phyloP scores from a whole-genome alignment of 2,113 vertebrate species.

The Misgurnus mizolepis region DNA sequence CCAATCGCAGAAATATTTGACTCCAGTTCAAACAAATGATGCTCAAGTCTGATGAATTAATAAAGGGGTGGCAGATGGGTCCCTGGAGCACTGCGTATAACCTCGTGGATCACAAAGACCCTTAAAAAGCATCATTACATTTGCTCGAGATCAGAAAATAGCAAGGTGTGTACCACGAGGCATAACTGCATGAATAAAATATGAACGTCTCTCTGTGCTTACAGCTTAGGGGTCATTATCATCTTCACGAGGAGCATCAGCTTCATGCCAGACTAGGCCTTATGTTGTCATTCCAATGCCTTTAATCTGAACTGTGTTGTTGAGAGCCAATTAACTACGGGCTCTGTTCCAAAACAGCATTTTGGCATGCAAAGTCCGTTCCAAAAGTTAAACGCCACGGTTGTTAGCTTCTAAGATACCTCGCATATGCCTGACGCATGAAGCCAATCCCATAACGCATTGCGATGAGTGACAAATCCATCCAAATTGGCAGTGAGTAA shows the following conservation, averaged over 20 bases:
- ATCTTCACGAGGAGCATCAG: slow-evolving; percentile 38
- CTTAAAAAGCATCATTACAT: slow-evolving; percentile 46
- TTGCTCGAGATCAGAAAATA: slow-evolving; percentile 51
- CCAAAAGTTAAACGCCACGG: too few relatives aligned
- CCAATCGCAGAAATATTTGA: slow-evolving; percentile 66
- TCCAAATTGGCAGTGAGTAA: too few relatives aligned
- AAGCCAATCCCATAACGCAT: not conserved
- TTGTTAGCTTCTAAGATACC: not conserved
- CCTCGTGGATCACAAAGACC: slow-evolving; percentile 36
- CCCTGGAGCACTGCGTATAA: slow-evolving; percentile 73
- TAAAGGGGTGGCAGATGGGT: slow-evolving; percentile 79
- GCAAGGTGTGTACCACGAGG: slow-evolving; percentile 43
- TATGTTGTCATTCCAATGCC: slow-evolving; percentile 35
- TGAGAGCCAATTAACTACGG: slow-evolving; percentile 28
- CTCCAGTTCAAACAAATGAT: slow-evolving; percentile 77
- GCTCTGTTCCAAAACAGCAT: not conserved
- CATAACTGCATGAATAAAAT: slow-evolving; percentile 57
- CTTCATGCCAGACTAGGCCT: slow-evolving; percentile 48
- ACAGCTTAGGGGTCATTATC: slow-evolving; percentile 52
- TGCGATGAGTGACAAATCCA: not conserved
- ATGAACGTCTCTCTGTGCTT: slow-evolving; percentile 36
- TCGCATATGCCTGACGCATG: not conserved
- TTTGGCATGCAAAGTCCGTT: too few relatives aligned
- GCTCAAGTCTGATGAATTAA: slow-evolving; percentile 82
- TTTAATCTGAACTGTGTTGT: slow-evolving; percentile 26